A percentile compares a stretch with the other conserved stretches of the same genome.
Conservation (phyloP, 1,140 invertebrate species). For the Drosophila teissieri region DNA sequence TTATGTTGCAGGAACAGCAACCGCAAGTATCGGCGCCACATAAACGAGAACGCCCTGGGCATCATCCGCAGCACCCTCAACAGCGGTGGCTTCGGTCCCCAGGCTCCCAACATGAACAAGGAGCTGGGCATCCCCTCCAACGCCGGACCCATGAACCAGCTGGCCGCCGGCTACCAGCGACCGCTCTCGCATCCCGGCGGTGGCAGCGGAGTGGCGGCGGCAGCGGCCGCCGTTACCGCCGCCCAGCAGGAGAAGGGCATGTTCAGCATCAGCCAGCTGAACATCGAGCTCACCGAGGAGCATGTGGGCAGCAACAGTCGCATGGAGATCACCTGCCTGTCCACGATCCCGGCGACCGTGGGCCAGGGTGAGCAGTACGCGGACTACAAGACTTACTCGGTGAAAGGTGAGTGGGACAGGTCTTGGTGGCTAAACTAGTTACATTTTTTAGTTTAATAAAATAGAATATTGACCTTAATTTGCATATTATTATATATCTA, state of each 20-base stretch:
- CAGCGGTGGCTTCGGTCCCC: constrained; percentile 79
- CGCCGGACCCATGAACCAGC: constrained; percentile 77
- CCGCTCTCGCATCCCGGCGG: constrained; percentile 80
- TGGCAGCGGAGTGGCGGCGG: constrained; percentile 76
- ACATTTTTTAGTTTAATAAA: background rate
- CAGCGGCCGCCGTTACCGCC: constrained; percentile 76
- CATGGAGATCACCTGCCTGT: constrained; percentile 89
- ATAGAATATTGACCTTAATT: no score
- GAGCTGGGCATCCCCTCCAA: constrained; percentile 80
- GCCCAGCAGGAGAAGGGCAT: constrained; percentile 82
- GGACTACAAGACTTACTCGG: constrained; percentile 88
- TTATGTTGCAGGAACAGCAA: constrained; percentile 69
- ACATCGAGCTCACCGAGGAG: constrained; percentile 88
- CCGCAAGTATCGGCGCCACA: constrained; percentile 80
- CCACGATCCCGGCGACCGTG: constrained; percentile 89
- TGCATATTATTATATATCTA: no score
- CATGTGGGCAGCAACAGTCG: constrained; percentile 88
- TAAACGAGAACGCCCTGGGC: constrained; percentile 79
- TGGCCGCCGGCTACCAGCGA: constrained; percentile 80
- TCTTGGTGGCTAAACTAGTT: no score
- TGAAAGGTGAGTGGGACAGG: constrained; percentile 86
- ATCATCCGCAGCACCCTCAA: constrained; percentile 77
- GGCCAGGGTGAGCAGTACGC: constrained; percentile 88
- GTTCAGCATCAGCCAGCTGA: constrained; percentile 82
- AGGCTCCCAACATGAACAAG: constrained; percentile 78